Evolutionary conservation across 1,140 invertebrate genomes (phyloP).

Genomic region (Sinella curviseta): DNA sequence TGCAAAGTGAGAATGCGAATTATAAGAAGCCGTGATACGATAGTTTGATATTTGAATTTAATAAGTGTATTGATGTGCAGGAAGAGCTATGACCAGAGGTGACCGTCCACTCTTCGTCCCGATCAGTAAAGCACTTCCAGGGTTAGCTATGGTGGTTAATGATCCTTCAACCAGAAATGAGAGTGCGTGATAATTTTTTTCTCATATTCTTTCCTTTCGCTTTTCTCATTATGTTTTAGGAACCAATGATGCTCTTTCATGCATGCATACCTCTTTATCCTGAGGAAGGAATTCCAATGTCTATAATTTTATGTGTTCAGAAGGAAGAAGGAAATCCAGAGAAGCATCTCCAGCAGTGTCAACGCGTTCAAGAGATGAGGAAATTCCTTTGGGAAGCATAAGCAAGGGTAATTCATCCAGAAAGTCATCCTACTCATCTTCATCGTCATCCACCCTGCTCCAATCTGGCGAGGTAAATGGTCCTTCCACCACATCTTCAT

Average conservation of each 20-base stretch:
- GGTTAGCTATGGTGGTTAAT: conserved; percentile 44
- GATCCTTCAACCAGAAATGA: background rate
- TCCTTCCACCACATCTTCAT: background rate
- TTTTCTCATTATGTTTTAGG: background rate
- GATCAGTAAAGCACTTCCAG: conserved; percentile 41
- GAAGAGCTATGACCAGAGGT: conserved; percentile 27
- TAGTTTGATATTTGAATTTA: background rate
- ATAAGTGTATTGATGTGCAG: too few relatives aligned
- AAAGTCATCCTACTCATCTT: background rate
- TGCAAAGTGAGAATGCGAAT: conserved; percentile 23
- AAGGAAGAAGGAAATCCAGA: conserved; percentile 30
- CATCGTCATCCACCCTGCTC: background rate
- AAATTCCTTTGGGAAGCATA: conserved; percentile 44
- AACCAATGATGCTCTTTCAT: background rate
- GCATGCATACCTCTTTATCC: background rate
- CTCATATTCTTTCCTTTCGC: background rate
- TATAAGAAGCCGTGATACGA: background rate
- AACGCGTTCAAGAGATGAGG: conserved; percentile 35
- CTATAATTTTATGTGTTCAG: conserved; percentile 9
- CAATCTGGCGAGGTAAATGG: background rate
- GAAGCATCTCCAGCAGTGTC: conserved; percentile 34
- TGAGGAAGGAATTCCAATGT: too few relatives aligned
- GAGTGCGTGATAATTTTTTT: conserved; percentile 5
- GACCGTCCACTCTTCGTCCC: conserved; percentile 42
- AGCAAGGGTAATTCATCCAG: background rate